Evolutionary conservation across 2,113 vertebrate genomes (phyloP).

Genomic region (Abramis brama): DNA sequence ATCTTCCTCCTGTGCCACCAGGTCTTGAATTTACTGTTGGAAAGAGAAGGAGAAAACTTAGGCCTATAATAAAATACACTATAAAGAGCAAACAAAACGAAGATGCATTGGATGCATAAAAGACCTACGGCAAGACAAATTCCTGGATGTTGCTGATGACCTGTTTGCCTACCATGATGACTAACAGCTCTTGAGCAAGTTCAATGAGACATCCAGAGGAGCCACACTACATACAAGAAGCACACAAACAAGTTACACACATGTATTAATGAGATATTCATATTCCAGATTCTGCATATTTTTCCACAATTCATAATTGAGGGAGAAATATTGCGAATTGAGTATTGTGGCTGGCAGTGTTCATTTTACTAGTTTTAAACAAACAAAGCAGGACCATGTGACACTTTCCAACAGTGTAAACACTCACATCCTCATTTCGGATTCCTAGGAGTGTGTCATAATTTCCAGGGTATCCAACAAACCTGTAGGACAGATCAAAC

Average conservation of each 20-base stretch:
- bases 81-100: not conserved
- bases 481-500: constrained; percentile 64
- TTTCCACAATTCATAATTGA: not conserved
- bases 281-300: not conserved
- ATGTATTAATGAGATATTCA: not conserved
- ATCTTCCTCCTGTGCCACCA: constrained; percentile 73
- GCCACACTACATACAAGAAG: constrained; percentile 69
- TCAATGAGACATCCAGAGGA: constrained; percentile 79
- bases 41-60: not conserved
- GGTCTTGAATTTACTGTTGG: constrained; percentile 77
- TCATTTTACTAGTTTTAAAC: not conserved
- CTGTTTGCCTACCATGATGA: constrained; percentile 84
- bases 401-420: not conserved
- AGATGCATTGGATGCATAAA: not conserved
- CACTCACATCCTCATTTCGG: constrained; percentile 81
- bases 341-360: not conserved
- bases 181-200: constrained; percentile 79
- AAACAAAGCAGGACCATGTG: not conserved
- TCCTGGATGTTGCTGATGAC: constrained; percentile 80
- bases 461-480: constrained; percentile 79
- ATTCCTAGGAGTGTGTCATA: constrained; percentile 79
- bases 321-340: not conserved
- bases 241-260: not conserved
- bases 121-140: constrained; percentile 76
- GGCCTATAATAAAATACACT: not conserved